phyloP scores from a whole-genome alignment of 2,888 invertebrate genomes.

The Cantharis rufa region DNA sequence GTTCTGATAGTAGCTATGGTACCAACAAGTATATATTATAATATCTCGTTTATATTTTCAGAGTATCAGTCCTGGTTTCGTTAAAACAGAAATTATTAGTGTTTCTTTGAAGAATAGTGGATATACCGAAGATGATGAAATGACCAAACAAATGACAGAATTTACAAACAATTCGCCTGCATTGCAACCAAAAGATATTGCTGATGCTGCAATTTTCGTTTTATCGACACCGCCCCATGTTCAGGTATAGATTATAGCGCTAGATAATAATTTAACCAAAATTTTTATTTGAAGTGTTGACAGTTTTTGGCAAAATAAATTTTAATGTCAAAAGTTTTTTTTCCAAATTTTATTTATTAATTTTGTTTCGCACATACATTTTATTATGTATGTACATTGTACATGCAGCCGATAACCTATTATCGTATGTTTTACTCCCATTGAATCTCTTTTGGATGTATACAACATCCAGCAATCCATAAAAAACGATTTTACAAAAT shows the following conservation, averaged over 20 bases:
- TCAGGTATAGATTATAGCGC: not conserved
- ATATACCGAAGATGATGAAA: not conserved
- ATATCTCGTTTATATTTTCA: constrained; percentile 17
- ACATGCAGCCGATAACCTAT: no score
- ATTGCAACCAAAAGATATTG: not conserved
- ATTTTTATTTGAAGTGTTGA: no score
- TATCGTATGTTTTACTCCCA: no score
- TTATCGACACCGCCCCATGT: not conserved
- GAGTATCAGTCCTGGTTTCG: constrained; percentile 43
- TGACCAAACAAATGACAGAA: not conserved
- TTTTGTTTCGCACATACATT: no score
- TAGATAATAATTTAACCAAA: no score
- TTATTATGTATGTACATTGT: no score
- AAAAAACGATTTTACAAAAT: no score
- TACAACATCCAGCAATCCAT: no score
- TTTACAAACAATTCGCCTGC: not conserved
- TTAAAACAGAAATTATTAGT: constrained; percentile 34
- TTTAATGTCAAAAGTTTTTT: no score
- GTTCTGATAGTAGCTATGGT: not conserved
- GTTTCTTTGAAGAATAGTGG: not conserved
- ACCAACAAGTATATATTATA: not conserved
- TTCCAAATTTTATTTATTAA: no score
- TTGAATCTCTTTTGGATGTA: no score
- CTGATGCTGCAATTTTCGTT: not conserved
- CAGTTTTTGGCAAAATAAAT: no score